Evolutionary conservation across 2,888 invertebrate species (phyloP), one percentile per base, ranked within the genome.

Genomic region (Eupithecia abbreviata): DNA sequence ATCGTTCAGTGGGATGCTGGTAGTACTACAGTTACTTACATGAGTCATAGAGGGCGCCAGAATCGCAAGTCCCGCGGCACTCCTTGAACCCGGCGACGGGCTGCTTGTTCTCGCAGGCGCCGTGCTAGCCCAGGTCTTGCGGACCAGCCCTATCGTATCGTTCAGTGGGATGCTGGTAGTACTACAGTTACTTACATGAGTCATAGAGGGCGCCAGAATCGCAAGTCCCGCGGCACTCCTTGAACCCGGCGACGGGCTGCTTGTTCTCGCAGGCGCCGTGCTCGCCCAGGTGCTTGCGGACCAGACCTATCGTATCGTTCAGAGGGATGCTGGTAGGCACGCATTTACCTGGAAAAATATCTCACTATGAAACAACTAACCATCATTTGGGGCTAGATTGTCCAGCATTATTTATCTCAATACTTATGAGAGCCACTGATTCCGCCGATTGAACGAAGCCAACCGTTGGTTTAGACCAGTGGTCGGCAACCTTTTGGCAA

Each of bases 221-320:
- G 84, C 98, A 98, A 15, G 92, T 87, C 0, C 98, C 98, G 71
- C 95, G 93, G 84, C 98, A 98, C 89, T 97, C 96, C 10, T 96
- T 96, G 85, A 98, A 96, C 6, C 96, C 96, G 5, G 83, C 81
- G 30, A 98, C 92, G 0, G 96, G 93, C 74, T 95, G 86, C 43
- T 91, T 88, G 90, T 98, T 98, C 79, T 92, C 90, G 88, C 98
- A 98, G 1, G 91, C 82, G 0, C 97, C 97, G 88, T 96, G 96
- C 13, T 84, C 82, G 0, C 88, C 87, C 62, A 93, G 85, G 6
- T 83, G 82, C 9, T 95, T 86, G 76, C 94, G 92, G 7, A 98
- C 87, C 79, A 97, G 85, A 0, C 96, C 96, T 72, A 96, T 85
- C 0, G 97, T 97, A 74, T 95, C 92, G 0, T 91, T 83, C 2